Percentiles rank a stretch among this genome's conserved stretches.
phyloP scores from a whole-genome alignment of 2,113 vertebrate species.

The Syngnathus typhle region DNA sequence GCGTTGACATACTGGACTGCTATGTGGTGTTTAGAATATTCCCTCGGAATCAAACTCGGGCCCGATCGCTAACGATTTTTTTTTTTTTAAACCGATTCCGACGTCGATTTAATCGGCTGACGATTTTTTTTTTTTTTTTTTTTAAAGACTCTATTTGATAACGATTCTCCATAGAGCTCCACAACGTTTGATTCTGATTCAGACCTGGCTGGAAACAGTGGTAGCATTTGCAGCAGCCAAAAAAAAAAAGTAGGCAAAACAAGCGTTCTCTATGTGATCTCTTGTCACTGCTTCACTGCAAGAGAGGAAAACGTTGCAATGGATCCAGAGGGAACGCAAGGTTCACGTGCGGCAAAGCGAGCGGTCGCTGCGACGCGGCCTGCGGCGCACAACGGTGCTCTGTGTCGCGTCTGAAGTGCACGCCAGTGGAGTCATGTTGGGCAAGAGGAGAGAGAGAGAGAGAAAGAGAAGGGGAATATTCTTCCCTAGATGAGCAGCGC shows the following conservation, averaged over 20 bases:
- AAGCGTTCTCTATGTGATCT: not conserved
- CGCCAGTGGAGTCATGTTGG: slow-evolving; percentile 18
- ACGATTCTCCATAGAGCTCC: no score
- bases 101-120: no score
- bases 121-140: no score
- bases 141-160: no score
- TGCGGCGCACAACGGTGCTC: slow-evolving; percentile 21
- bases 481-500: slow-evolving; percentile 42
- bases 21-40: not conserved
- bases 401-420: slow-evolving; percentile 33
- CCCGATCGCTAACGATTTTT: no score
- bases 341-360: not conserved
- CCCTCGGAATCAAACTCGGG: not conserved
- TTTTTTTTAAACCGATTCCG: no score
- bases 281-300: not conserved
- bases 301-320: not conserved
- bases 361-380: not conserved
- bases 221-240: no score
- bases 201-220: no score
- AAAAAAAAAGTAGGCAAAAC: not conserved
- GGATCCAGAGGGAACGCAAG: not conserved
- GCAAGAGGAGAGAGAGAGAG: slow-evolving; percentile 40
- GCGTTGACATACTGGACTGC: not conserved
- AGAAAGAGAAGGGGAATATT: slow-evolving; percentile 37
- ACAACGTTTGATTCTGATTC: no score